Evolutionary conservation across 2,888 invertebrate genomes (phyloP), one percentile per base, ranked within the genome.

Genomic region (Stegana nigrithorax): DNA sequence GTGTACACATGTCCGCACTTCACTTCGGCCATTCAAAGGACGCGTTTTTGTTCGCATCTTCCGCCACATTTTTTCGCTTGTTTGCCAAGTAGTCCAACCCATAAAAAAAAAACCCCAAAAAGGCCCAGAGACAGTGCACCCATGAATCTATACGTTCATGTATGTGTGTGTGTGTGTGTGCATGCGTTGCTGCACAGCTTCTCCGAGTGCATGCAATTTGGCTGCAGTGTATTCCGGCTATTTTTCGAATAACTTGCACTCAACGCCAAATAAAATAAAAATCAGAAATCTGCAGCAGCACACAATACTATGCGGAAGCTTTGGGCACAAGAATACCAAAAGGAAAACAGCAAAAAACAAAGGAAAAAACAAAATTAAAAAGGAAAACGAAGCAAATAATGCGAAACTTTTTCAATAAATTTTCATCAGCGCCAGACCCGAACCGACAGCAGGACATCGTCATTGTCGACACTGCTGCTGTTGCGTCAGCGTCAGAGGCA

Each of bases 231-330:
- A 36, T 27, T 66, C 59, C 66, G 79, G 75, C 78, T 76, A 76
- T 76, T 76, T 76, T 76, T 78, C 76, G 68, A 80, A 76, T 79
- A 79, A 76, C 78, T 76, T 79, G 73, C 75, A 72, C 80, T 80
- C 73, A 79, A 76, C 79, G 75, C 72, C 62, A 64, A 69, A 69
- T 68, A 68, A 79, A 78, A 74, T 74, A 67, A 73, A 76, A 23
- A 12, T 21, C 47, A 4, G 55, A 74, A 67, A n/a, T n/a, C n/a
- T n/a, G n/a, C n/a, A n/a, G n/a, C n/a, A n/a, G n/a, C n/a, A n/a
- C n/a, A n/a, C n/a, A n/a, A n/a, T n/a, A n/a, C n/a, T n/a, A n/a
- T n/a, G n/a, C n/a, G n/a, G n/a, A n/a, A n/a, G n/a, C n/a, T n/a
- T n/a, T n/a, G n/a, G n/a, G n/a, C n/a, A n/a, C n/a, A n/a, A n/a